Base-by-base conservation (phyloP, 1,140 invertebrate species). In the Aphelinus atriplicis region DNA sequence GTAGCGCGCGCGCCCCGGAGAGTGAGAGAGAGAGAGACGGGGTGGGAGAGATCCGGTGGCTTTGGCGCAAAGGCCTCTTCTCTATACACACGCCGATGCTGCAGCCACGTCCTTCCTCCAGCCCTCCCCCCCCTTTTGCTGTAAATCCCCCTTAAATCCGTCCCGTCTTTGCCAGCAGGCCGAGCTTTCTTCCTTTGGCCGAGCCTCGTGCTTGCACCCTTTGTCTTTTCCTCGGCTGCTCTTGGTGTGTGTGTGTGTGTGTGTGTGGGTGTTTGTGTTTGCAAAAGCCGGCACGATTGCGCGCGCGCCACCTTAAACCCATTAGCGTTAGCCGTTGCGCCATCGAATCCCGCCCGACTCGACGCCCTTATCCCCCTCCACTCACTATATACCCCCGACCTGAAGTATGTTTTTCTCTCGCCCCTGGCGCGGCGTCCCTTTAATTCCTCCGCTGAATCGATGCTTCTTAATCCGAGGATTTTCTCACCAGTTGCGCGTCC, bases 121-220 rank as follows among this genome's bases (percentile, higher is more conserved):
- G 7, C 7, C 70, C 43, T 57, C 45, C 43, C 57, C 45, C 6
- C 55, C 55, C 58, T 5, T 70, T 57, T 43, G 67, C 77, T 77
- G 82, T 83, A 83, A 83, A 84, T 84, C 80, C 80, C 75, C 78
- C 78, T 81, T 82, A 81, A 78, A 81, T 80, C 78, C 63, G 3
- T 72, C 60, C 69, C 78, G 78, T 72, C 74, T 78, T 79, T 73
- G 73, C 75, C 68, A 51, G 66, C 55, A 7, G 42, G 75, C 58
- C 26, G 26, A 76, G 77, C 62, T 78, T 79, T 80, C 70, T 77
- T 60, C 75, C 56, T 67, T 60, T 60, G 26, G 26, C 26, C 26
- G 26, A 26, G 26, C 26, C 26, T 26, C 26, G 26, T 26, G 26
- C 26, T 26, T 26, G 26, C 26, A 51, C 70, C 71, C 70, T 63